phyloP scores from a whole-genome alignment of 1,140 invertebrate species.

The Drosophila asahinai region DNA sequence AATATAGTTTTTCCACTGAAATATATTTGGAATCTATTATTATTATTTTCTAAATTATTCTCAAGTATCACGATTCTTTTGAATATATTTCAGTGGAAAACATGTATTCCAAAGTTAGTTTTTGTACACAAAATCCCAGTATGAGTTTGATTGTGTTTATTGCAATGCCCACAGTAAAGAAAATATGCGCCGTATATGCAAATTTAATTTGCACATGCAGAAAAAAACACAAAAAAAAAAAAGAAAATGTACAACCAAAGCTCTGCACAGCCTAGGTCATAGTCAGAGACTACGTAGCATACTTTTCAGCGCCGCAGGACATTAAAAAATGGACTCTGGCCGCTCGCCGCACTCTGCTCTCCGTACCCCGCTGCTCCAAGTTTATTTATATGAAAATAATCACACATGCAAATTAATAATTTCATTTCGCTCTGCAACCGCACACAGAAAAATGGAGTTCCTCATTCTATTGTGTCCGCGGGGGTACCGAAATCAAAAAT shows the following conservation, averaged over 20 bases:
- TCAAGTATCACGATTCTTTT: background rate
- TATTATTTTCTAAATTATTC: background rate
- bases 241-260: conserved; percentile 1
- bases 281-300: conserved; percentile 58
- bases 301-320: conserved; percentile 70
- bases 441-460: conserved; percentile 1
- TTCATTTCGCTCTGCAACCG: conserved; percentile 58
- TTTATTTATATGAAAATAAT: conserved; percentile 79
- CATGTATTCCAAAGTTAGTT: background rate
- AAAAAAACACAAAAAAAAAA: background rate
- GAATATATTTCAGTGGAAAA: conserved; percentile 18
- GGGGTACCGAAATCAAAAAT: conserved; percentile 63
- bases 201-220: conserved; percentile 69
- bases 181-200: conserved; percentile 72
- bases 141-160: conserved; percentile 43
- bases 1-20: no score
- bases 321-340: conserved; percentile 60
- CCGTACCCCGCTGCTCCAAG: conserved; percentile 1
- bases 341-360: background rate
- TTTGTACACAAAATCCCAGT: conserved; percentile 39
- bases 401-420: conserved; percentile 83
- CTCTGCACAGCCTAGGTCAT: conserved; percentile 21
- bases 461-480: conserved; percentile 25
- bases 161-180: conserved; percentile 62
- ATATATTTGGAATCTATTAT: background rate